Conservation (phyloP, 2,113 vertebrate genomes). For the Aspidoscelis tigris region DNA sequence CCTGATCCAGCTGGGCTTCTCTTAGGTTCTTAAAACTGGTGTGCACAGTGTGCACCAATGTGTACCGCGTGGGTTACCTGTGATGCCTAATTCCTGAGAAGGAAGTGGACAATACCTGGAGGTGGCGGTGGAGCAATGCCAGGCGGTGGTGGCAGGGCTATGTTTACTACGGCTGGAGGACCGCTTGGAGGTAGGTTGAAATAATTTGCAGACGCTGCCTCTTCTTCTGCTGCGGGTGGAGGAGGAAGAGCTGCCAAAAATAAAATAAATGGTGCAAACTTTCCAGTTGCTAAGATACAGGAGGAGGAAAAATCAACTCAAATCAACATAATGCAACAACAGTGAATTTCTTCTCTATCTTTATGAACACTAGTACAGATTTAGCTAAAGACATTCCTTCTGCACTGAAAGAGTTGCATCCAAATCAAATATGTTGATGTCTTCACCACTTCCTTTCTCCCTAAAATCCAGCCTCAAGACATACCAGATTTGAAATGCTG, state of each 20-base stretch:
- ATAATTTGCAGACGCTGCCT: slow-evolving; percentile 92
- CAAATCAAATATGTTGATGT: neutral
- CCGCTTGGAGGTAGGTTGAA: slow-evolving; percentile 91
- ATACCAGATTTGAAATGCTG: neutral
- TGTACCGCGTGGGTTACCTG: too few species aligned
- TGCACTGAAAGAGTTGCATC: neutral
- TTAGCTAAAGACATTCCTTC: rapidly evolving
- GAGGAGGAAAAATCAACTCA: neutral
- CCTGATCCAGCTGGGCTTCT: too few species aligned
- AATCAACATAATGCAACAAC: neutral
- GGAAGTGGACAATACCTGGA: slow-evolving; percentile 80
- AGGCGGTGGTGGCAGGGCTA: slow-evolving; percentile 89
- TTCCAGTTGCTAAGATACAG: neutral
- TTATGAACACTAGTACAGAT: neutral
- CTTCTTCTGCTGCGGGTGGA: slow-evolving; percentile 89
- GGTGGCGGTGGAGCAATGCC: slow-evolving; percentile 88
- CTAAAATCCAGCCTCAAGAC: slow-evolving; percentile 2
- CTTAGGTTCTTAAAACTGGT: too few species aligned
- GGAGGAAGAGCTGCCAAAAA: slow-evolving; percentile 82
- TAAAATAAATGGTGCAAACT: slow-evolving; percentile 29
- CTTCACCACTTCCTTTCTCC: slow-evolving; percentile 2
- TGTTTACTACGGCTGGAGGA: slow-evolving; percentile 89
- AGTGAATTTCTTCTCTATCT: neutral
- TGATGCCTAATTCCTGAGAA: neutral
- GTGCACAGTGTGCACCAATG: too few species aligned